A percentile compares a stretch with the other conserved stretches of the same genome.
Conservation (phyloP, 2,888 invertebrate genomes). For the Cosmorhoe ocellata region DNA sequence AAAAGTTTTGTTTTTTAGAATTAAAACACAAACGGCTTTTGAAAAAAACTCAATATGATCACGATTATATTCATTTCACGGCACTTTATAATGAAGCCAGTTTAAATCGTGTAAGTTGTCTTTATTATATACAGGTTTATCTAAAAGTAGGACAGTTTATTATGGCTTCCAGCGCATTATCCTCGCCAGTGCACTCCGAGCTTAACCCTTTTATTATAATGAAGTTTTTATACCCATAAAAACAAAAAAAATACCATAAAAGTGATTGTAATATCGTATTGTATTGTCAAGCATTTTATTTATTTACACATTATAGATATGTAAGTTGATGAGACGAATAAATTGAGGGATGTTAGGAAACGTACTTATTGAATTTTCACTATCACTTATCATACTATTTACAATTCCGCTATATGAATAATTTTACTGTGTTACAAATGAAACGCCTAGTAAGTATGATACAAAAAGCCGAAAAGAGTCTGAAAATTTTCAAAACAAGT, state of each 20-base stretch:
- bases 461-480: slow-evolving; percentile 16
- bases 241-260: slow-evolving; percentile 18
- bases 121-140: slow-evolving; percentile 25
- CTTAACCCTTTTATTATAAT: slow-evolving; percentile 17
- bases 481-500: slow-evolving; percentile 47
- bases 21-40: too few species aligned
- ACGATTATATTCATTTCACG: too few species aligned
- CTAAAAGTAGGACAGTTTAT: slow-evolving; percentile 7
- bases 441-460: slow-evolving; percentile 8
- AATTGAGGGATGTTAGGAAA: slow-evolving; percentile 38
- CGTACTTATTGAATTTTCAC: slow-evolving; percentile 19
- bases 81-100: neutral
- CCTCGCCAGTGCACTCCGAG: slow-evolving; percentile 1
- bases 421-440: slow-evolving; percentile 23
- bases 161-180: slow-evolving; percentile 1
- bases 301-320: slow-evolving; percentile 78
- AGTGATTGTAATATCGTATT: slow-evolving; percentile 52
- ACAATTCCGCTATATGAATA: slow-evolving; percentile 31
- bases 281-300: slow-evolving; percentile 81
- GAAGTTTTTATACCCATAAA: slow-evolving; percentile 10
- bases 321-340: slow-evolving; percentile 70
- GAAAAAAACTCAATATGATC: too few species aligned
- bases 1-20: too few species aligned
- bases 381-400: slow-evolving; percentile 29
- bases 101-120: neutral